phyloP scores from a whole-genome alignment of 2,113 vertebrate species.

The Hemiprocne comata region DNA sequence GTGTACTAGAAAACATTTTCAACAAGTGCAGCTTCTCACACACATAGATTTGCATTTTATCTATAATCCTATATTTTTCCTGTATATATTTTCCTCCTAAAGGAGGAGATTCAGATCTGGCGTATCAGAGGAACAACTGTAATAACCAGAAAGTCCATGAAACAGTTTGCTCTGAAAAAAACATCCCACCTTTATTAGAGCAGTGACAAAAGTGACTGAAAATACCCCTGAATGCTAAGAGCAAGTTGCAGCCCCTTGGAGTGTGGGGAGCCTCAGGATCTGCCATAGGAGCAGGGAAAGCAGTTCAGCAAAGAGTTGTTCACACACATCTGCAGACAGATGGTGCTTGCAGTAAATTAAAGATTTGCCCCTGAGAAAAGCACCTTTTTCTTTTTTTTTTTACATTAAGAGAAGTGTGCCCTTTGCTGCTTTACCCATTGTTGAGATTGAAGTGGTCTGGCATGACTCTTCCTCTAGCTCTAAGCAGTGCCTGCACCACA shows the following conservation, averaged over 20 bases:
- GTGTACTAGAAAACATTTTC: neutral
- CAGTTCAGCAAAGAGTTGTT: neutral
- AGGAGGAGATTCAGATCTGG: neutral
- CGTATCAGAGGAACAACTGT: neutral
- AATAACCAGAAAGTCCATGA: neutral
- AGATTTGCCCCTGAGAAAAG: neutral
- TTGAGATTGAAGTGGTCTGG: accelerated
- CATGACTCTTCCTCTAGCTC: neutral
- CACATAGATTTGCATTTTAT: neutral
- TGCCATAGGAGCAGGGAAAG: neutral
- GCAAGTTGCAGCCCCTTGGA: neutral
- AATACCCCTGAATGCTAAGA: neutral
- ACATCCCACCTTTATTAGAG: neutral
- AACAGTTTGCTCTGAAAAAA: neutral
- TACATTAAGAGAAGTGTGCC: neutral
- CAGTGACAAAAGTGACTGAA: neutral
- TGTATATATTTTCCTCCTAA: neutral
- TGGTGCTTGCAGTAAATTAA: accelerated
- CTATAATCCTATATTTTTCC: neutral
- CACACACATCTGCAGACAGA: neutral
- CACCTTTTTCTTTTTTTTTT: neutral
- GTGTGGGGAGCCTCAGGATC: neutral
- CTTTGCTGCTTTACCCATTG: neutral
- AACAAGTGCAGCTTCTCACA: neutral
- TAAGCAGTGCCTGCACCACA: neutral